Evolutionary conservation across 2,797 vertebrate genomes (phyloP).

Genomic region (Microtus obscurus): DNA sequence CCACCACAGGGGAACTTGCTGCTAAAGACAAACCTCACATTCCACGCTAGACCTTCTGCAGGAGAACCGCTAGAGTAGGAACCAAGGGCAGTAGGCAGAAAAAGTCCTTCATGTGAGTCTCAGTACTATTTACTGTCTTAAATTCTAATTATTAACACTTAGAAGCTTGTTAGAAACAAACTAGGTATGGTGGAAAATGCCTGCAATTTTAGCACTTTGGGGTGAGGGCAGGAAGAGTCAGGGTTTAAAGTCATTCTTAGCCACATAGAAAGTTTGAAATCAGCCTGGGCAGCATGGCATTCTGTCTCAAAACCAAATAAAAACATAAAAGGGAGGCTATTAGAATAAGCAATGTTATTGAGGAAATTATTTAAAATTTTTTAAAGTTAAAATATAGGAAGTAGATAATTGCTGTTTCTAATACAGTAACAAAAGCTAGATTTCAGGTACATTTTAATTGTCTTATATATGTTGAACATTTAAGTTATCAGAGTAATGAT

Average conservation of each 20-base stretch:
- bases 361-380: neutral
- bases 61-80: neutral
- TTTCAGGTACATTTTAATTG: conserved; percentile 21
- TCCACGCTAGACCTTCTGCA: neutral
- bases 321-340: neutral
- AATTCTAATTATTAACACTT: neutral
- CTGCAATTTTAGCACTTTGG: neutral
- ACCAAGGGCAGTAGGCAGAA: neutral
- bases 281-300: neutral
- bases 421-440: neutral
- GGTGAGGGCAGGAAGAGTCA: neutral
- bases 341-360: neutral
- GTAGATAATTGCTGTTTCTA: neutral
- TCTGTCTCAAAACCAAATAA: neutral
- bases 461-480: neutral
- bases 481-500: neutral
- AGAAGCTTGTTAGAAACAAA: neutral
- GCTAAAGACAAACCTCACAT: neutral
- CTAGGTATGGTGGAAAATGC: too few relatives aligned
- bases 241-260: neutral
- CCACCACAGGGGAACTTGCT: neutral
- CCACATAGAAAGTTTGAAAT: neutral
- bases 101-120: neutral
- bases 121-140: neutral
- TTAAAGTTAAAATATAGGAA: neutral